phyloP scores from a whole-genome alignment of 2,888 invertebrate genomes.

The Macrosoma leucophasiata region DNA sequence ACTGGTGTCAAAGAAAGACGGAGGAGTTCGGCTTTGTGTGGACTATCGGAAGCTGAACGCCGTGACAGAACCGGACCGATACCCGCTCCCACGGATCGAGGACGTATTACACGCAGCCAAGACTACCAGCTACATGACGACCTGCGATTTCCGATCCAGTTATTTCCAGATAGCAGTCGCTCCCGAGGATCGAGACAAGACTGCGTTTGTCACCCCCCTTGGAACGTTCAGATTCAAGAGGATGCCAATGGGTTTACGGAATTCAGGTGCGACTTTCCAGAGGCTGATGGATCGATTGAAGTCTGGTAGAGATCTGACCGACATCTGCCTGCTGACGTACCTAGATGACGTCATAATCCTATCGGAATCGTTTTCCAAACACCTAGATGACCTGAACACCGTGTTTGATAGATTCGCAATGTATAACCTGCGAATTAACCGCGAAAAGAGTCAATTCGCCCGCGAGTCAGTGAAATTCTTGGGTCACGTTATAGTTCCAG shows the following conservation, averaged over 20 bases:
- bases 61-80: conserved; percentile 32
- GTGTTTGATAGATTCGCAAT: conserved; percentile 27
- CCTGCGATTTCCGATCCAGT: conserved; percentile 24
- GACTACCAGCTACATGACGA: conserved; percentile 23
- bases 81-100: conserved; percentile 28
- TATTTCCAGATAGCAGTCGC: conserved; percentile 26
- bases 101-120: conserved; percentile 29
- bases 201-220: conserved; percentile 21
- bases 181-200: conserved; percentile 22
- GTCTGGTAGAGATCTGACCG: conserved; percentile 15
- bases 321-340: conserved; percentile 14
- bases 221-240: conserved; percentile 25
- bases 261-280: conserved; percentile 28
- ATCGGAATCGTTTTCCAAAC: conserved; percentile 26
- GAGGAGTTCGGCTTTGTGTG: conserved; percentile 26
- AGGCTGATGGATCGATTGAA: conserved; percentile 26
- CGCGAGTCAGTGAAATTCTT: conserved; percentile 31
- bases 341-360: conserved; percentile 26
- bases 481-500: conserved; percentile 31
- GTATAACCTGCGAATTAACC: conserved; percentile 28
- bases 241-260: conserved; percentile 27
- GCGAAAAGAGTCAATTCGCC: conserved; percentile 32
- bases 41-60: conserved; percentile 34
- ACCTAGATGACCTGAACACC: conserved; percentile 29
- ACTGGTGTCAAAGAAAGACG: conserved; percentile 30